These are phyloP conservation scores for Ennomos erosarius DNA, from an alignment of 2,888 invertebrate genomes.

Conservation along the genomic window DNA sequence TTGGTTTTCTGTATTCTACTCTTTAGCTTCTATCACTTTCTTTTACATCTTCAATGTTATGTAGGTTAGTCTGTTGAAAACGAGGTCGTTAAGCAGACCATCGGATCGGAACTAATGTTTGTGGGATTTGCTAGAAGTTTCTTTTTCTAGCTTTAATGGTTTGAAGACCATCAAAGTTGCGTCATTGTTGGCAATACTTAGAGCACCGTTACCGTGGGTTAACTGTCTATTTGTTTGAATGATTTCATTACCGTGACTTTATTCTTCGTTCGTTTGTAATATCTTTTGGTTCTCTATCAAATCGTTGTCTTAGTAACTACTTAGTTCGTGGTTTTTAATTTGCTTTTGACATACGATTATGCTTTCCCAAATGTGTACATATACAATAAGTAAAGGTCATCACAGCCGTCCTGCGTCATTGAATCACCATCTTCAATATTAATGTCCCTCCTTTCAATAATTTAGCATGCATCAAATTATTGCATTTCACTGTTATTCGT, in stretches of 20 bases:
- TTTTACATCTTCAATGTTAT: conserved; percentile 14
- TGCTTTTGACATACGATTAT: too few species aligned
- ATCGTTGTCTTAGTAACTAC: too few species aligned
- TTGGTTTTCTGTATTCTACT: conserved; percentile 2
- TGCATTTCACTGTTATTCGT: conserved; percentile 1
- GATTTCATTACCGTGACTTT: too few species aligned
- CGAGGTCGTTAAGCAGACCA: conserved; percentile 9
- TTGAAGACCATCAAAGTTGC: not conserved
- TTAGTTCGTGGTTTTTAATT: too few species aligned
- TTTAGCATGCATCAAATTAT: conserved; percentile 1
- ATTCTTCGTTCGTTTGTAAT: too few species aligned
- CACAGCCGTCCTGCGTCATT: not conserved
- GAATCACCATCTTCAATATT: not conserved
- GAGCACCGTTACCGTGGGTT: not conserved
- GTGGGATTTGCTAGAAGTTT: conserved; percentile 13
- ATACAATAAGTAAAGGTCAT: too few species aligned
- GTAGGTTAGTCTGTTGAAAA: conserved; percentile 18
- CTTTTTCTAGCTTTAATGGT: not conserved
- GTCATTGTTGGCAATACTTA: not conserved
- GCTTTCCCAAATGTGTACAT: too few species aligned
- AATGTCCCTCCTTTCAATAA: not conserved
- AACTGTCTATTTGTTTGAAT: too few species aligned
- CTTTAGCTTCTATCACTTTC: conserved; percentile 16
- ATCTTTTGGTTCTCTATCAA: too few species aligned
- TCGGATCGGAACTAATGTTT: conserved; percentile 18